Conservation (phyloP, 2,797 vertebrate genomes). For the Garrulus glandarius region DNA sequence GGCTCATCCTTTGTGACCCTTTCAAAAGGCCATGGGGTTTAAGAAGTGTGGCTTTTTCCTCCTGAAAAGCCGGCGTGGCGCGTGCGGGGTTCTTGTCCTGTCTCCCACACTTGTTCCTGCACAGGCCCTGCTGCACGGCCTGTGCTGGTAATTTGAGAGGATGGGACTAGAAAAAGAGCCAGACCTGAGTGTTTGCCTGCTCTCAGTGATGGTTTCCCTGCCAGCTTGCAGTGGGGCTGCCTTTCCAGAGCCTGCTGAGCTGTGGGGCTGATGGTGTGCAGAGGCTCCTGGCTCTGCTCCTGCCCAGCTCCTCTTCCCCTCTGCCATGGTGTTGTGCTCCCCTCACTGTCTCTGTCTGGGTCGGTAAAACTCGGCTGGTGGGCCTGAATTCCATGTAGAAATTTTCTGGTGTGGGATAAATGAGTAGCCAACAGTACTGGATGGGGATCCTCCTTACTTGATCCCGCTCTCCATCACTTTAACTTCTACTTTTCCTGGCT, state of each 20-base stretch:
- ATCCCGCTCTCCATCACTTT: rapidly evolving
- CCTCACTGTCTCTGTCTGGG: too few species aligned
- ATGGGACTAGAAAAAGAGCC: neutral
- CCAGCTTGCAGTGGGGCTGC: neutral
- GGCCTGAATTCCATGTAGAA: neutral
- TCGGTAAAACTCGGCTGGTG: rapidly evolving
- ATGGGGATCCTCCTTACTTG: neutral
- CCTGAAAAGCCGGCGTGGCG: neutral
- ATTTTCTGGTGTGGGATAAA: neutral
- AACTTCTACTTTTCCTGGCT: neutral
- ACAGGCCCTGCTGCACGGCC: neutral
- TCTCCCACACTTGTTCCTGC: rapidly evolving
- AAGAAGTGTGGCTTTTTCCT: neutral
- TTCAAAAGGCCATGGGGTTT: neutral
- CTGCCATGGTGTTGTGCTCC: rapidly evolving
- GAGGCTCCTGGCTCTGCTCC: neutral
- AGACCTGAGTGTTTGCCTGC: rapidly evolving
- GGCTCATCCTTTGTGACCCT: neutral
- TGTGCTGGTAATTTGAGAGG: neutral
- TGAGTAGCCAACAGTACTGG: neutral
- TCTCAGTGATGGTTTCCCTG: rapidly evolving
- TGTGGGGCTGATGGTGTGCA: rapidly evolving
- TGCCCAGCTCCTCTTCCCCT: rapidly evolving
- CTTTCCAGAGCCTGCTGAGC: too few species aligned
- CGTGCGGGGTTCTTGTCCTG: rapidly evolving